These are phyloP conservation scores for Platichthys stellatus DNA, from an alignment of 2,113 vertebrate species.

Conservation along the genomic window DNA sequence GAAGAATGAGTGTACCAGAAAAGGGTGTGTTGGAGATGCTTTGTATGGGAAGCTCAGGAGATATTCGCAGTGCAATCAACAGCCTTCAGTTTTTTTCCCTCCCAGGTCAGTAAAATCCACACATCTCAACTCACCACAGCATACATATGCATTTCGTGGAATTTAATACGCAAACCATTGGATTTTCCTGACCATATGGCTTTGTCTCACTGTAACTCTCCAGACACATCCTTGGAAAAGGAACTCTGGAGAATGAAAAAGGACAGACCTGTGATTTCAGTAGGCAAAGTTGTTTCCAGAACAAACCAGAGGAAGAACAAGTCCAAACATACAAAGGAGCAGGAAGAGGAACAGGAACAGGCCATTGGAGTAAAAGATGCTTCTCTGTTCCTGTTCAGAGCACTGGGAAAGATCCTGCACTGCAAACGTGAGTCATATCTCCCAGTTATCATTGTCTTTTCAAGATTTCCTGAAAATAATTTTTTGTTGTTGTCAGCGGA, in stretches of 20 bases:
- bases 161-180: background rate
- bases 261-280: conserved; percentile 60
- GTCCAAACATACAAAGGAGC: conserved; percentile 68
- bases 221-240: conserved; percentile 79
- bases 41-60: conserved; percentile 91
- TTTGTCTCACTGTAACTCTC: background rate
- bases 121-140: background rate
- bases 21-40: conserved; percentile 85
- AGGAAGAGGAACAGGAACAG: conserved; percentile 77
- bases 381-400: conserved; percentile 95
- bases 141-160: background rate
- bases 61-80: conserved; percentile 95
- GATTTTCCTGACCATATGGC: background rate
- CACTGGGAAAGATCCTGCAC: conserved; percentile 95
- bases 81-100: conserved; percentile 92
- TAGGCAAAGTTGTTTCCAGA: conserved; percentile 70
- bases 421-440: conserved; percentile 91
- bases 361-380: conserved; percentile 92
- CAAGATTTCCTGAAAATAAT: too few species aligned
- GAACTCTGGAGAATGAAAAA: conserved; percentile 79
- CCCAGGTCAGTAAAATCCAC: conserved; percentile 80
- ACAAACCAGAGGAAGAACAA: conserved; percentile 76
- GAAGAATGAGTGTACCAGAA: conserved; percentile 79
- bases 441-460: background rate
- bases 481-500: too few species aligned